Conservation (phyloP, 2,113 vertebrate genomes). For the Mormyrus lacerda region DNA sequence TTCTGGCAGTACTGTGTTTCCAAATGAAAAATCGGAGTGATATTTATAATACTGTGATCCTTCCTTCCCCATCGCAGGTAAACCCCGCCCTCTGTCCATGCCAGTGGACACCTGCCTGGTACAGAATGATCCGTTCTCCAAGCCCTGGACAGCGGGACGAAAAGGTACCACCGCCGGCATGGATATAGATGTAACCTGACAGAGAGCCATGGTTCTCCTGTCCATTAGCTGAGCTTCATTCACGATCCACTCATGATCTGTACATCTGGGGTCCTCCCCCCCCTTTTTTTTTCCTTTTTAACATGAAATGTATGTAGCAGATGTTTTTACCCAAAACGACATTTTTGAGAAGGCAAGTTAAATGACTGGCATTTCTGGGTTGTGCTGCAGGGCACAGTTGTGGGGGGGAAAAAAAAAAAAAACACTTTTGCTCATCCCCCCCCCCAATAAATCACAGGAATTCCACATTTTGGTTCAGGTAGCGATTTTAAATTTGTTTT, state of each 20-base stretch:
- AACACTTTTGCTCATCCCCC: background rate
- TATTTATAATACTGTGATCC: background rate
- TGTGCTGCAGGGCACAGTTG: background rate
- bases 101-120: constrained; percentile 79
- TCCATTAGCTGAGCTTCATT: background rate
- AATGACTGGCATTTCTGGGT: background rate
- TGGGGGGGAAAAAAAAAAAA: background rate
- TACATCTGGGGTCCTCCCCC: background rate
- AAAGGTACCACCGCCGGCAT: constrained; percentile 61
- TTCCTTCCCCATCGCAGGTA: constrained; percentile 57
- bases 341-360: background rate
- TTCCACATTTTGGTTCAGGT: background rate
- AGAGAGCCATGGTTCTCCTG: background rate
- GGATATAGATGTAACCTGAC: background rate
- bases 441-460: background rate
- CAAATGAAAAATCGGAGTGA: background rate
- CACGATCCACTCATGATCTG: background rate
- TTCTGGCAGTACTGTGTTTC: background rate
- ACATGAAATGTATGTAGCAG: background rate
- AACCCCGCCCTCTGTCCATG: constrained; percentile 87
- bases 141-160: constrained; percentile 69
- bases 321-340: background rate
- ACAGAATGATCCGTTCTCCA: constrained; percentile 69
- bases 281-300: background rate
- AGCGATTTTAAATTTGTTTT: background rate